Evolutionary conservation across 2,797 vertebrate genomes (phyloP), one percentile per base, ranked within the genome.

Genomic region (Paratrypauchen microcephalus): DNA sequence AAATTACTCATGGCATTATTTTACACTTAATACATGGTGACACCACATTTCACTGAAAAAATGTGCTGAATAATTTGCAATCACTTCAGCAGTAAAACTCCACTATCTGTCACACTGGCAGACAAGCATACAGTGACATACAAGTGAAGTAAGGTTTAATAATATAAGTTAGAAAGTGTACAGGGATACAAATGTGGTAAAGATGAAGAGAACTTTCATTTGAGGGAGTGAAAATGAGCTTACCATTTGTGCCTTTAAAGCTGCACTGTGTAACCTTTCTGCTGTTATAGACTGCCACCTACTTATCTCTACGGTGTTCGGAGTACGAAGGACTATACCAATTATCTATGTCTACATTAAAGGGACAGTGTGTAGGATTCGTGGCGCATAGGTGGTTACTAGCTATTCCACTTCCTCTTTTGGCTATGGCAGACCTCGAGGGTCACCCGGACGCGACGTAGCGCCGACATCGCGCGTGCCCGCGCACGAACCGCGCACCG

Each of bases 11-110:
- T 54, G 30, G 26, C 39, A 23, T 62, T 23, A 48, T 69, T 52
- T 65, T 61, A 58, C 63, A 52, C 30, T 63, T 75, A 18, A 74
- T 39, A 57, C 47, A 67, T 24, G 65, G 6, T 55, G 65, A 41
- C 19, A 9, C 13, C 15, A 4, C 32, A 19, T 55, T 36, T 66
- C 54, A 60, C 52, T n/a, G 54, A n/a, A 64, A 30, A 48, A 78
- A 59, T 50, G 47, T 68, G 52, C 36, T 72, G 30, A 67, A 47
- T 73, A 69, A 71, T 71, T 79, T 69, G 66, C 41, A 72, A 63
- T 71, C 48, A 74, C 26, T 65, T 61, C 65, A 72, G 63, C 76
- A 61, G 72, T 26, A 58, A 66, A 36, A 39, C 68, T 18, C 39
- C 56, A 13, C 56, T 41, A 32, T 50, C 26, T 50, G 55, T 57